These are phyloP conservation scores for Uropsilus gracilis DNA, from an alignment of 2,113 vertebrate species.

Conservation along the genomic window DNA sequence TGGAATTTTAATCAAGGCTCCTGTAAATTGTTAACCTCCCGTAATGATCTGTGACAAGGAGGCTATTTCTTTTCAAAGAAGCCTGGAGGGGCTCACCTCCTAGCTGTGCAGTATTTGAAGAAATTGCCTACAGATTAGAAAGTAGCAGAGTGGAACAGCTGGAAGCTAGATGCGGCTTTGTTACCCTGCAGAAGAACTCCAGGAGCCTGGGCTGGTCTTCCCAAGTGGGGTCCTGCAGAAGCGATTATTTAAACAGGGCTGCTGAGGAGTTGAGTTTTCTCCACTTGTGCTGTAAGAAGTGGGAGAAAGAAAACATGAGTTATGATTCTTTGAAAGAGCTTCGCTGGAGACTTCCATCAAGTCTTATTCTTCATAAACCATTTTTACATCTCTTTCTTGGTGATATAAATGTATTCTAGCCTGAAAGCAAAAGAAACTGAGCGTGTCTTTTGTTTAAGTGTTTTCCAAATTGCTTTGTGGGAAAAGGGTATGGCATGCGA, in stretches of 20 bases:
- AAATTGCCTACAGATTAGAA: neutral
- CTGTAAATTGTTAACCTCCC: neutral
- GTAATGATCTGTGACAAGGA: neutral
- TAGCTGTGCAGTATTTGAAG: neutral
- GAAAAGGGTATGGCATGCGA: neutral
- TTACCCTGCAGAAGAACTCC: neutral
- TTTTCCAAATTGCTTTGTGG: neutral
- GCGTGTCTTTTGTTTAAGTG: constrained; percentile 1
- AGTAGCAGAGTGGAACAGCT: neutral
- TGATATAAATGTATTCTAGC: constrained; percentile 23
- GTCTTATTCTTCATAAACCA: neutral
- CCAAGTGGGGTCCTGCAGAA: neutral
- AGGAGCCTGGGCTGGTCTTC: neutral
- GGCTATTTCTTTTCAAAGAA: neutral
- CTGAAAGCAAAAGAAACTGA: neutral
- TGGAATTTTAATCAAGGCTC: neutral
- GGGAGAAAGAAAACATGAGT: neutral
- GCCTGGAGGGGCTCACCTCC: neutral
- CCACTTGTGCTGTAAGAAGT: neutral
- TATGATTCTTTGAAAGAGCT: neutral
- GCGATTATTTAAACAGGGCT: neutral
- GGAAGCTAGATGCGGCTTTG: neutral
- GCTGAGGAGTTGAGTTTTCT: neutral
- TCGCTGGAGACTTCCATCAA: neutral
- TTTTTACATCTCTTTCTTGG: neutral